Evolutionary conservation across 2,113 vertebrate species (phyloP).

Genomic region (Ceratotherium simum): DNA sequence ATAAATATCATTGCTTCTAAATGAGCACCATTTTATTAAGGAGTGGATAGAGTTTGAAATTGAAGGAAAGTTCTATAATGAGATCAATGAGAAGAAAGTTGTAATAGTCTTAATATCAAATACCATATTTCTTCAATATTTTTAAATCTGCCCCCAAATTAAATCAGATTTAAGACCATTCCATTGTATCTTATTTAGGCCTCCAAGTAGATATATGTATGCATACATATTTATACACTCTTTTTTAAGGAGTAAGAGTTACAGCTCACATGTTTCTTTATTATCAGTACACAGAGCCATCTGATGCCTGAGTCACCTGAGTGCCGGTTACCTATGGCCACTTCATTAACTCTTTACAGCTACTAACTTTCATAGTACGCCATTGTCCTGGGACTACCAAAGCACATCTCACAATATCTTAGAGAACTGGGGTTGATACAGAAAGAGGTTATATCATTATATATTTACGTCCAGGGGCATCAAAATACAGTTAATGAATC

Average conservation of each 20-base stretch:
- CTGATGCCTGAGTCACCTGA: neutral
- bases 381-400: neutral
- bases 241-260: neutral
- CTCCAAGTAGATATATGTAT: neutral
- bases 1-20: slow-evolving; percentile 8
- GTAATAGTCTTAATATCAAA: neutral
- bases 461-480: neutral
- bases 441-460: neutral
- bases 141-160: neutral
- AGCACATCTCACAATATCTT: neutral
- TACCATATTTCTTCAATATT: neutral
- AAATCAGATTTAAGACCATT: neutral
- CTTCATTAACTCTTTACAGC: neutral
- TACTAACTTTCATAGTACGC: neutral
- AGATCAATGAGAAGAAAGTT: neutral
- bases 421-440: neutral
- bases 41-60: slow-evolving; percentile 5
- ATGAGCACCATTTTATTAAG: neutral
- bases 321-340: neutral
- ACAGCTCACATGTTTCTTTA: neutral
- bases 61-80: neutral
- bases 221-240: neutral
- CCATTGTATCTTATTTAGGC: neutral
- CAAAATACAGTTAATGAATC: neutral
- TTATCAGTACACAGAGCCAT: neutral